phyloP scores from a whole-genome alignment of 2,113 vertebrate genomes.

The Astur gentilis region DNA sequence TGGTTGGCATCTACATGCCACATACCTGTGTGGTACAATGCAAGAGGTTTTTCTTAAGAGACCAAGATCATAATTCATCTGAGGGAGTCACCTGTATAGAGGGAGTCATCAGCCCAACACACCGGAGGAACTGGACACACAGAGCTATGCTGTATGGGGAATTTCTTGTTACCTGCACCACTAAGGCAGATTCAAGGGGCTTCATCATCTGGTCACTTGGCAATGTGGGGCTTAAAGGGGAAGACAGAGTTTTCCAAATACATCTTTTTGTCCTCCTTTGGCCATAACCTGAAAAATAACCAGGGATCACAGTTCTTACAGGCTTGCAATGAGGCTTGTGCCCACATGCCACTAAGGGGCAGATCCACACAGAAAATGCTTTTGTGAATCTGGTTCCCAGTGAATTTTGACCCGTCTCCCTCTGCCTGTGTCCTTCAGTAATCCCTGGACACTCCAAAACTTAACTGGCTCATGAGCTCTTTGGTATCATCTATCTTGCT shows the following conservation, averaged over 20 bases:
- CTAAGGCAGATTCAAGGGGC: neutral
- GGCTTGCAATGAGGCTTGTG: neutral
- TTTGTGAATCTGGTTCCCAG: neutral
- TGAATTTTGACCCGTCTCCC: neutral
- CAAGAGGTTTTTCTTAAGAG: neutral
- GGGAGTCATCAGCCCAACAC: neutral
- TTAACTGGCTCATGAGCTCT: neutral
- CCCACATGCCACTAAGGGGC: neutral
- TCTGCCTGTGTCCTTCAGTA: neutral
- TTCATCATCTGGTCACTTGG: neutral
- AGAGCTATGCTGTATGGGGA: fast-evolving
- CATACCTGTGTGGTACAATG: neutral
- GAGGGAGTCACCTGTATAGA: neutral
- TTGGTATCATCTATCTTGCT: neutral
- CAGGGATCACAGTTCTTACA: neutral
- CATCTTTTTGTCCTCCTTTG: neutral
- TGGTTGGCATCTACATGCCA: neutral
- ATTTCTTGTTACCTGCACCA: neutral
- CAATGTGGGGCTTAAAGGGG: neutral
- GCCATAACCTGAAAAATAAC: neutral
- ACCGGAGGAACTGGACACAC: neutral
- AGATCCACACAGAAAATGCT: neutral
- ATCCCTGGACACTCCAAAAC: neutral
- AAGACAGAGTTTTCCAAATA: neutral
- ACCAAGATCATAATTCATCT: neutral